Conservation (phyloP, 2,888 invertebrate species). For the Archips xylosteana region DNA sequence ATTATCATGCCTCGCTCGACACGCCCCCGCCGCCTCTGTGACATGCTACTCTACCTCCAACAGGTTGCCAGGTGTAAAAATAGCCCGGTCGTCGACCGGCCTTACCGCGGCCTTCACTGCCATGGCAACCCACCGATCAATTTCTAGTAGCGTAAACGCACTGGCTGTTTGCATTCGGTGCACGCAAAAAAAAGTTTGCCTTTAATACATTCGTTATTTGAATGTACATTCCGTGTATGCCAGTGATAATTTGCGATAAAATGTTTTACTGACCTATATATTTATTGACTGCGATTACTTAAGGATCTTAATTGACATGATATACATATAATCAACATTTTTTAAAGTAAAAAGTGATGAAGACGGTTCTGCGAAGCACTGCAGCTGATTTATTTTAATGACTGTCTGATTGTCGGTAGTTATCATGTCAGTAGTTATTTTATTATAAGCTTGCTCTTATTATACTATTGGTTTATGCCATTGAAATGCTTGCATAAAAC, state of each 20-base stretch:
- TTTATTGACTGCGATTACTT: conserved; percentile 3
- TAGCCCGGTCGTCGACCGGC: conserved; percentile 82
- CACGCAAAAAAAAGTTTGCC: conserved; percentile 31
- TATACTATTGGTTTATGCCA: conserved; percentile 12
- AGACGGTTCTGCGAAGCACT: not conserved
- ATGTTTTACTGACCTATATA: conserved; percentile 9
- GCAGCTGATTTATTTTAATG: conserved; percentile 4
- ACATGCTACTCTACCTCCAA: conserved; percentile 44
- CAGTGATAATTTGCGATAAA: conserved; percentile 10
- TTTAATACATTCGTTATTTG: conserved; percentile 27
- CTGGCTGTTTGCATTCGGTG: conserved; percentile 22
- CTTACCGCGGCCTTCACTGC: conserved; percentile 79
- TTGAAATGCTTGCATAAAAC: not conserved
- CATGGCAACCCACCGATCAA: conserved; percentile 48
- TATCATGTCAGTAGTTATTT: not conserved
- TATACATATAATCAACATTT: not conserved
- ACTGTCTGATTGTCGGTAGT: not conserved
- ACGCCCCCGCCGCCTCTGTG: conserved; percentile 59
- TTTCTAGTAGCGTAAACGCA: conserved; percentile 38
- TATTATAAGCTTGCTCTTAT: not conserved
- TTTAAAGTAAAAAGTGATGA: not conserved
- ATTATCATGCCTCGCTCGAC: conserved; percentile 44
- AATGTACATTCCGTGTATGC: conserved; percentile 23
- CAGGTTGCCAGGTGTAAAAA: conserved; percentile 70
- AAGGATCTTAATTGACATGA: conserved; percentile 8